Conservation (phyloP, 1,140 invertebrate genomes). For the Nephila pilipes region DNA sequence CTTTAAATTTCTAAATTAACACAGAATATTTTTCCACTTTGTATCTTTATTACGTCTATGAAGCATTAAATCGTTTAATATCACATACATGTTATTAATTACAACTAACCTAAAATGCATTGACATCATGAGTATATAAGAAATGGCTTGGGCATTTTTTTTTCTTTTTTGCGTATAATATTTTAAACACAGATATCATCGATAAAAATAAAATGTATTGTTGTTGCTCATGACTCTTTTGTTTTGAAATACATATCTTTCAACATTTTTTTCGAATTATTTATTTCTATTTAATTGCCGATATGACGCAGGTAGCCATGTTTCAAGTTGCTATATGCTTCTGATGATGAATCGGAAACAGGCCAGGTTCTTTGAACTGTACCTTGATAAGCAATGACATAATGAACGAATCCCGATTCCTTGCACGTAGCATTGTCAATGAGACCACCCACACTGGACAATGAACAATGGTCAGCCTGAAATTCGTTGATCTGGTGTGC, state of each 20-base stretch:
- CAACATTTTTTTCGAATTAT: neutral
- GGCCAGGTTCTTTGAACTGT: slow-evolving; percentile 7
- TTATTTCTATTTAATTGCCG: neutral
- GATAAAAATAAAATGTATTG: neutral
- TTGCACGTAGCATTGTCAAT: neutral
- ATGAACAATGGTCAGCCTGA: neutral
- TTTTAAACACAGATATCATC: no score
- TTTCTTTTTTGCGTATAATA: no score
- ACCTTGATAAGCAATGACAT: neutral
- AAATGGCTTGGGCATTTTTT: no score
- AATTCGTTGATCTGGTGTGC: neutral
- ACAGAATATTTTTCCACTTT: no score
- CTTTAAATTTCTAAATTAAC: no score
- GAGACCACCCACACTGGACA: slow-evolving; percentile 29
- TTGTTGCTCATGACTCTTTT: neutral
- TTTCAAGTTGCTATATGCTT: neutral
- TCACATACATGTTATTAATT: no score
- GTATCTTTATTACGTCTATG: no score
- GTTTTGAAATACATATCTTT: neutral
- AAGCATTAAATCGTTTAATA: no score
- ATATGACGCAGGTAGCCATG: neutral
- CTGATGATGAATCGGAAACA: neutral
- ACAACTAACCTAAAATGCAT: no score
- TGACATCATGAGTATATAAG: no score
- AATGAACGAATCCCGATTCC: neutral